Evolutionary conservation across 2,888 invertebrate genomes (phyloP).

Genomic region (Stenodema calcarata): DNA sequence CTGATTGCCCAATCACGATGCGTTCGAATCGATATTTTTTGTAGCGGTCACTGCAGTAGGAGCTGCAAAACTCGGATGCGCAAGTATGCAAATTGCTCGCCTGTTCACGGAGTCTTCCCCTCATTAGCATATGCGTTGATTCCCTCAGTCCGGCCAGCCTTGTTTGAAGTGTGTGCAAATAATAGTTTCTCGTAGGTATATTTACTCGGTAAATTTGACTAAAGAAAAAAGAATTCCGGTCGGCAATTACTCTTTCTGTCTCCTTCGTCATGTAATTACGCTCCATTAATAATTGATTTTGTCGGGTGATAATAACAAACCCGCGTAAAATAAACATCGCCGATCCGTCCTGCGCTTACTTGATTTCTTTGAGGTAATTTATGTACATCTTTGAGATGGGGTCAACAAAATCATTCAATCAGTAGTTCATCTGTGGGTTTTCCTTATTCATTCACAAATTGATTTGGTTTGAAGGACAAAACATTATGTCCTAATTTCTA

Average conservation of each 20-base stretch:
- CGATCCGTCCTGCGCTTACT: too few relatives aligned
- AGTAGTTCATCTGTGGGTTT: too few relatives aligned
- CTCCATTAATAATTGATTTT: background rate
- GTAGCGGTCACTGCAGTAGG: background rate
- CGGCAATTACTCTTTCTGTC: background rate
- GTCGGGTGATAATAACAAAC: background rate
- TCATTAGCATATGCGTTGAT: background rate
- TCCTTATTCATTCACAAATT: too few relatives aligned
- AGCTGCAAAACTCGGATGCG: background rate
- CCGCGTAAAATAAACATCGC: background rate
- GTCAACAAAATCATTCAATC: too few relatives aligned
- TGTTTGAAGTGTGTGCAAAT: background rate
- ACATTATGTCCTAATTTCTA: too few relatives aligned
- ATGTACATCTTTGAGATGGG: too few relatives aligned
- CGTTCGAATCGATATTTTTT: background rate
- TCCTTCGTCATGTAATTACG: background rate
- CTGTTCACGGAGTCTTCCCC: background rate
- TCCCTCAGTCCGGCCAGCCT: background rate
- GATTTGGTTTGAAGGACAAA: too few relatives aligned
- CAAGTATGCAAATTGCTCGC: background rate
- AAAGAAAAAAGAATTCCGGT: background rate
- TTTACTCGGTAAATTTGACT: background rate
- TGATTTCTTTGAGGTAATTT: too few relatives aligned
- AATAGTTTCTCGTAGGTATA: background rate
- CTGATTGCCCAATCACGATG: background rate